Evolutionary conservation across 2,797 vertebrate genomes (phyloP).

Genomic region (Orestias chungarensis): DNA sequence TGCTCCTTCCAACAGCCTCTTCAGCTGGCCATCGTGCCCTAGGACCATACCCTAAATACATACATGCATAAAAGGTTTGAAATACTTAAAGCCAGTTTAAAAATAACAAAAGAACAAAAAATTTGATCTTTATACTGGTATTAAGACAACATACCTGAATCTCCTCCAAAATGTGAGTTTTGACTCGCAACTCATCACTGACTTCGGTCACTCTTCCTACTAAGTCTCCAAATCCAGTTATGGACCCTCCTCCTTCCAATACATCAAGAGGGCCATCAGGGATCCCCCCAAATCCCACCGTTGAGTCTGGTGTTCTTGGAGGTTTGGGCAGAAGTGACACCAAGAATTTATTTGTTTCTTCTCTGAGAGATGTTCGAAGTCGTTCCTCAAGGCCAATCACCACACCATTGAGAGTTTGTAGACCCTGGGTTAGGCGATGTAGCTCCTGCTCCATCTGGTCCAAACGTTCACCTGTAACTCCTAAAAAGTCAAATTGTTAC

Average conservation of each 20-base stretch:
- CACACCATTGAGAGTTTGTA: conserved; percentile 85
- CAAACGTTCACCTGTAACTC: conserved; percentile 88
- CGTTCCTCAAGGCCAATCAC: conserved; percentile 86
- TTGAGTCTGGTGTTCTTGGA: conserved; percentile 72
- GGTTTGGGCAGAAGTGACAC: conserved; percentile 81
- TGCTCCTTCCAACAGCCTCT: conserved; percentile 84
- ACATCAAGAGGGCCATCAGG: conserved; percentile 83
- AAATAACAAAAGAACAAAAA: background rate
- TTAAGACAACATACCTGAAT: conserved; percentile 65
- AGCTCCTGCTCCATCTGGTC: conserved; percentile 91
- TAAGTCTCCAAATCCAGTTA: conserved; percentile 85
- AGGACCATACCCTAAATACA: conserved; percentile 86
- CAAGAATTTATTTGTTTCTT: conserved; percentile 88
- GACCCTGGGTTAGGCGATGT: conserved; percentile 86
- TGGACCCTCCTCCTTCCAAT: conserved; percentile 76
- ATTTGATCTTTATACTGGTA: background rate
- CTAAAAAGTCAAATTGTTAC: conserved; percentile 78
- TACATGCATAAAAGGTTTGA: conserved; percentile 1
- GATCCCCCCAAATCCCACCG: conserved; percentile 87
- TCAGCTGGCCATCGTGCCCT: conserved; percentile 91
- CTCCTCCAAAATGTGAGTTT: conserved; percentile 88
- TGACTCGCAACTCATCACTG: conserved; percentile 87
- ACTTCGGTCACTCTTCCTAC: conserved; percentile 90
- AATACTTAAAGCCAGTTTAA: background rate
- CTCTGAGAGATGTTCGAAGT: conserved; percentile 83